Evolutionary conservation across 2,888 invertebrate genomes (phyloP), one percentile per base, ranked within the genome.

Genomic region (Stenurella melanura): DNA sequence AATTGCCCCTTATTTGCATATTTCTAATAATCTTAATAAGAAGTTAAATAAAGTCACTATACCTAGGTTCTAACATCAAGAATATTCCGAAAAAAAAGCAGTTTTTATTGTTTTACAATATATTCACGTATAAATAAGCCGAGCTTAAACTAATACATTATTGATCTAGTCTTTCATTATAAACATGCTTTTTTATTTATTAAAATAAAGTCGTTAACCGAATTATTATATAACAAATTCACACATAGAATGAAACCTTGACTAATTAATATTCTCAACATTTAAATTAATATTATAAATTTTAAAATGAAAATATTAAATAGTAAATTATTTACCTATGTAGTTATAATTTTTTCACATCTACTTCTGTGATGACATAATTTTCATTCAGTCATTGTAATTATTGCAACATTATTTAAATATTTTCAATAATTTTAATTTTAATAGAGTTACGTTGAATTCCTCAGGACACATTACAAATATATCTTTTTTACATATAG

Each of bases 381-480:
- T 34, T 9, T 34, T 34, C 15, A 26, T n/a, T 54, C 17, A n/a
- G 1, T 54, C 17, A 15, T 15, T n/a, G 54, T 54, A 15, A 15
- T 54, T 17, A 54, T 54, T 17, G 15, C 15, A n/a, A 4, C n/a
- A 54, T 54, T 54, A n/a, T 54, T 54, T n/a, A 34, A 34, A 34
- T 9, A 34, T 34, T 34, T 7, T 5, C 9, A 34, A 34, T 34
- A 42, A 42, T 42, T 10, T 56, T 56, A 18, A 56, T 9, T n/a
- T 56, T 56, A 56, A 17, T 18, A 3, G 11, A 17, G 5, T n/a
- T 56, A 17, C 6, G 0, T 56, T 4, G 19, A 21, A 21, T 19
- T 58, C 30, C 67, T 67, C 67, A 64, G 64, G 64, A 42, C 17
- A 19, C 30, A 15, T 64, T 19, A 38, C 17, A 38, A 64, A 64